Evolutionary conservation across 2,888 invertebrate genomes (phyloP).

Genomic region (Trissolcus brochymenae): DNA sequence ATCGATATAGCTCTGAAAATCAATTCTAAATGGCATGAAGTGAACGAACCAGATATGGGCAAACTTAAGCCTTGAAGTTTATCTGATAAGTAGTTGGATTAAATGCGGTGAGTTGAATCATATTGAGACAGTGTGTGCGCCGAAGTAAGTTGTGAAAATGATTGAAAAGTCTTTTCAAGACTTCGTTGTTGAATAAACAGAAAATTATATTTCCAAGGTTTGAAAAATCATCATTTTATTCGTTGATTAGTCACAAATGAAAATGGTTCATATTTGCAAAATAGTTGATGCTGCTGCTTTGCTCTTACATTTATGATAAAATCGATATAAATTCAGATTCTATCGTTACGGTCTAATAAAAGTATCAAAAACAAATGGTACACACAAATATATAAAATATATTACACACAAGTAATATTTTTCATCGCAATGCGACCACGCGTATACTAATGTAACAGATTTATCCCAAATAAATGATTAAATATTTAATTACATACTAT

Average conservation of each 20-base stretch:
- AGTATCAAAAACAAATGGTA: background rate
- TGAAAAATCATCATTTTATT: too few relatives aligned
- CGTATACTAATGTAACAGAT: background rate
- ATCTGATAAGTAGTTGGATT: too few relatives aligned
- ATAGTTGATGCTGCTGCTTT: background rate
- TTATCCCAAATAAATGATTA: background rate
- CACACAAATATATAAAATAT: conserved; percentile 6
- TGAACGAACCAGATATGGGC: too few relatives aligned
- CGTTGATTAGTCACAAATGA: too few relatives aligned
- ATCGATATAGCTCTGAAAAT: conserved; percentile 63
- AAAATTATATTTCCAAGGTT: too few relatives aligned
- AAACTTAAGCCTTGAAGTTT: background rate
- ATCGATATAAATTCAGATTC: background rate
- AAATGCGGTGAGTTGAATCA: too few relatives aligned
- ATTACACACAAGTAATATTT: background rate
- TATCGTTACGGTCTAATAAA: background rate
- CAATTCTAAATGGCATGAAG: conserved; percentile 62
- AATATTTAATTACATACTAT: background rate
- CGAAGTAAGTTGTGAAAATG: too few relatives aligned
- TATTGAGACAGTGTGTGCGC: too few relatives aligned
- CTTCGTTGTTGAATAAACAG: too few relatives aligned
- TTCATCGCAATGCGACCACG: background rate
- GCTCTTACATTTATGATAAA: background rate
- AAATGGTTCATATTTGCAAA: too few relatives aligned
- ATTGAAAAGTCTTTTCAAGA: too few relatives aligned